Conservation (phyloP, 2,797 vertebrate genomes). For the Microctenopoma stevenorrisi region DNA sequence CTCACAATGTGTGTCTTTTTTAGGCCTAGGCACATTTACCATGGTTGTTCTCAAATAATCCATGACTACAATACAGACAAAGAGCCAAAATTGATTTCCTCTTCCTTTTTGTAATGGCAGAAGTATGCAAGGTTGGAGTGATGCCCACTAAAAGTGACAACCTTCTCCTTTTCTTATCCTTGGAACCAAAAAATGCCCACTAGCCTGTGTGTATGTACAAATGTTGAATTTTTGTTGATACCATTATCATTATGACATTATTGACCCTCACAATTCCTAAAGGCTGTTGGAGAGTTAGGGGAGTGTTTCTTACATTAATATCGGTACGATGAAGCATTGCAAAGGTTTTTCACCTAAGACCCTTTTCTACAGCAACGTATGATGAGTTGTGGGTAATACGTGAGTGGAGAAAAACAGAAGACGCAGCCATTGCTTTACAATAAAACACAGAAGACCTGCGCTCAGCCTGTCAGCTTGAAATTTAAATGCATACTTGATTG, state of each 20-base stretch:
- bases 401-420: conserved; percentile 35
- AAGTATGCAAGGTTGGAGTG: conserved; percentile 60
- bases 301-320: no score
- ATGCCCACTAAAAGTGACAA: conserved; percentile 54
- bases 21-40: conserved; percentile 55
- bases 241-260: background rate
- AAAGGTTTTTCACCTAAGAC: no score
- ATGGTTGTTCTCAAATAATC: conserved; percentile 63
- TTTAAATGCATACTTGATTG: conserved; percentile 71
- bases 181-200: background rate
- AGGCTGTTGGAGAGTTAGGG: no score
- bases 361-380: conserved; percentile 30
- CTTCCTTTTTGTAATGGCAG: conserved; percentile 51
- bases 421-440: conserved; percentile 56
- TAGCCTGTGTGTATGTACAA: background rate
- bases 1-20: conserved; percentile 45
- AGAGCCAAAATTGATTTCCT: conserved; percentile 69
- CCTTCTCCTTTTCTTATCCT: conserved; percentile 64
- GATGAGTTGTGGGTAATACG: conserved; percentile 55
- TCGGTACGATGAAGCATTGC: no score
- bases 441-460: conserved; percentile 48
- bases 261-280: no score
- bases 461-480: conserved; percentile 61
- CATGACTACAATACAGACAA: conserved; percentile 41
- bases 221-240: no score